Base-by-base conservation (phyloP, 1,140 invertebrate genomes). In the Eumaeus atala region DNA sequence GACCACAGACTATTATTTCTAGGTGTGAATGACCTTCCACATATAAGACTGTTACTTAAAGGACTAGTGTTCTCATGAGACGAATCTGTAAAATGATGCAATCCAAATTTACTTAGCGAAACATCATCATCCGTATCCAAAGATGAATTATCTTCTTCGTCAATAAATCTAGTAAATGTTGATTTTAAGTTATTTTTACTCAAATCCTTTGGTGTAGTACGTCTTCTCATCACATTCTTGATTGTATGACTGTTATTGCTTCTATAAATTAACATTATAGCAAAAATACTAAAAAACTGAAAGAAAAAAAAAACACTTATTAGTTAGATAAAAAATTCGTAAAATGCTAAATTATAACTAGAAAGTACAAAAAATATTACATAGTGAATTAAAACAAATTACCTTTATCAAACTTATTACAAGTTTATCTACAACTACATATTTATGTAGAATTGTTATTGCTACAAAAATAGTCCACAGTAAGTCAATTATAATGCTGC, bases 81-180 rank as follows among this genome's bases (percentile, higher is more conserved):
- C 1, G 84, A 87, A 38, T 77, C 77, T 12, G 81, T 70, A 33
- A 77, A 75, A 48, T 78, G 82, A 51, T 82, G 72, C 42, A 87
- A 54, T 21, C 84, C 84, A 64, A 80, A 85, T 72, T 84, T 81
- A 59, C 79, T 78, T 0, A 87, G 65, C 17, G 82, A 85, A 11
- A 86, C 78, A 70, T 85, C 82, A 64, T 84, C 77, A 58, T 84
- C 82, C 3, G 82, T 78, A 51, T 83, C 82, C 28, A 75, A 61
- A 44, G 67, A 72, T 37, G 68, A 48, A 63, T 57, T 67, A 40
- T 74, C 71, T 51, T 82, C 77, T 18, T 80, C 69, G 34, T 83
- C 69, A 36, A 73, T 58, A n/a, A 68, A 51, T 44, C 57, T 44
- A 44, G 16, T 44, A 44, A 44, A 44, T 44, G 40, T 9, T 40